phyloP scores from a whole-genome alignment of 2,113 vertebrate species.

The Micronisus gabar region DNA sequence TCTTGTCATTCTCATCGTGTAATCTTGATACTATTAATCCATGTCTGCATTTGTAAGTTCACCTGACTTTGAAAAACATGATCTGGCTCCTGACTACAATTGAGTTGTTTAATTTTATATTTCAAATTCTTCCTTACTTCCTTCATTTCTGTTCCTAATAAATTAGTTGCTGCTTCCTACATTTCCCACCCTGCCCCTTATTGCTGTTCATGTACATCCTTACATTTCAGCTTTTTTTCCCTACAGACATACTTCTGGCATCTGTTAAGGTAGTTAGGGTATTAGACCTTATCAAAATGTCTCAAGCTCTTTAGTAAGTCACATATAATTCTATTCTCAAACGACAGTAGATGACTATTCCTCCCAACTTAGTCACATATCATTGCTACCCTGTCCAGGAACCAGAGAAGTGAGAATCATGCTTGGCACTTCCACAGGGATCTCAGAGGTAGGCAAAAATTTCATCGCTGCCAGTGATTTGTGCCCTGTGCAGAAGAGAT shows the following conservation, averaged over 20 bases:
- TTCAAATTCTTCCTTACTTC: not conserved
- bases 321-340: not conserved
- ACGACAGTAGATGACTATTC: not conserved
- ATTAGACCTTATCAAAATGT: not conserved
- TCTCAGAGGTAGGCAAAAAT: not conserved
- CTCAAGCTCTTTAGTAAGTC: not conserved
- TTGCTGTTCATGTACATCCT: accelerated
- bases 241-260: not conserved
- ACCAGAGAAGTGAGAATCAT: not conserved
- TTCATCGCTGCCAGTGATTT: not conserved
- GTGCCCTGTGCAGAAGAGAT: not conserved
- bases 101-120: not conserved
- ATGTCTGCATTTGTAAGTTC: not conserved
- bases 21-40: not conserved
- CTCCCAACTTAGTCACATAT: not conserved
- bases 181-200: not conserved
- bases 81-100: not conserved
- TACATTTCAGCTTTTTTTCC: not conserved
- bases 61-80: not conserved
- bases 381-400: not conserved
- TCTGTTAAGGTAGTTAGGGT: not conserved
- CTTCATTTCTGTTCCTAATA: not conserved
- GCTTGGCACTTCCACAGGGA: not conserved
- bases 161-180: not conserved
- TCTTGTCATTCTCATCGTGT: accelerated